phyloP scores from a whole-genome alignment of 2,113 vertebrate species.

The Fukomys damarensis region DNA sequence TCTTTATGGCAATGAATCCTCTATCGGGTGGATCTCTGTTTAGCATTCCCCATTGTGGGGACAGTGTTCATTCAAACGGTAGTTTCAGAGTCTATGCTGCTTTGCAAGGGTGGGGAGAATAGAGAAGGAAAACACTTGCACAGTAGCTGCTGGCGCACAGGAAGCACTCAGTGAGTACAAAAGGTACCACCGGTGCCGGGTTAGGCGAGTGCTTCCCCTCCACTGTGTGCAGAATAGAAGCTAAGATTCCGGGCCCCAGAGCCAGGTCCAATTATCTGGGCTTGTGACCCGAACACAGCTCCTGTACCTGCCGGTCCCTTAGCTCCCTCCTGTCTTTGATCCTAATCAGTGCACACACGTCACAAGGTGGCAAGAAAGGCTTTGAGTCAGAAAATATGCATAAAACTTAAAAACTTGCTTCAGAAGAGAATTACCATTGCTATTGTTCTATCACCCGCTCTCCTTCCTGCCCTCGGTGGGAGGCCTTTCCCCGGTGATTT shows the following conservation, averaged over 20 bases:
- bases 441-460: neutral
- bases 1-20: slow-evolving; percentile 34
- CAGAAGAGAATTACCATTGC: neutral
- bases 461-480: neutral
- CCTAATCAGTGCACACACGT: neutral
- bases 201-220: neutral
- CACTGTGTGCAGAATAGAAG: neutral
- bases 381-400: neutral
- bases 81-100: slow-evolving; percentile 23
- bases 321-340: neutral
- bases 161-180: neutral
- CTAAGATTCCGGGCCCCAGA: neutral
- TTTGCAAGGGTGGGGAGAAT: slow-evolving; percentile 10
- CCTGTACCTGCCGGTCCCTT: neutral
- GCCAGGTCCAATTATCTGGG: neutral
- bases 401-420: neutral
- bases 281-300: neutral
- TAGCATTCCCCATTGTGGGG: slow-evolving; percentile 3
- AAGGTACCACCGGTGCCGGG: neutral
- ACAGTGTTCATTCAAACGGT: slow-evolving; percentile 19
- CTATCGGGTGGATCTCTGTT: neutral
- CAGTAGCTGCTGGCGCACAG: neutral
- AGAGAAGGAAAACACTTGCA: neutral
- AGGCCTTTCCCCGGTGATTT: neutral
- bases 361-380: neutral